A percentile compares a stretch with the other conserved stretches of the same genome.
These are phyloP conservation scores for Thereva nobilitata DNA, from an alignment of 2,888 invertebrate species.

Conservation along the genomic window DNA sequence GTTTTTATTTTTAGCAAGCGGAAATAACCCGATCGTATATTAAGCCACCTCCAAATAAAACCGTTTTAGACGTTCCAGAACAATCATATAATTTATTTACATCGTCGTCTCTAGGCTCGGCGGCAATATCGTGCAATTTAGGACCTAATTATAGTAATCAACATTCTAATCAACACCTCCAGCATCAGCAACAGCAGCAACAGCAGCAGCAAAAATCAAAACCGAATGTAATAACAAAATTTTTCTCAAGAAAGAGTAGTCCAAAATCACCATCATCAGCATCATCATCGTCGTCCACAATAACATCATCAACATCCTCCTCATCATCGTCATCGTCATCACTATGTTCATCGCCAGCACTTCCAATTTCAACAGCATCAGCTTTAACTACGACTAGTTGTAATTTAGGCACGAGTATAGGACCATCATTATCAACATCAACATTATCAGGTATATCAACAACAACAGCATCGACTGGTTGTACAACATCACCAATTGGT, in stretches of 20 bases:
- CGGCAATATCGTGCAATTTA: conserved; percentile 45
- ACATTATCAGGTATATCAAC: conserved; percentile 44
- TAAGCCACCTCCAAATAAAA: conserved; percentile 69
- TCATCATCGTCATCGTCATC: conserved; percentile 49
- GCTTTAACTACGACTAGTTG: conserved; percentile 55
- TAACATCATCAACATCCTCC: conserved; percentile 50
- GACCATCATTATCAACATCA: conserved; percentile 42
- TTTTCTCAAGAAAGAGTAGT: conserved; percentile 58
- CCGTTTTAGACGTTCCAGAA: conserved; percentile 69
- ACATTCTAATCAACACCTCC: conserved; percentile 43
- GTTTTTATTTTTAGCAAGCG: conserved; percentile 62
- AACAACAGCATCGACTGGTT: conserved; percentile 24
- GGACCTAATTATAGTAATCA: conserved; percentile 43
- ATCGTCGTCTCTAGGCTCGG: conserved; percentile 40
- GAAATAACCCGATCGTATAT: conserved; percentile 70
- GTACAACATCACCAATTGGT: conserved; percentile 37
- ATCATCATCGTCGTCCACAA: conserved; percentile 47
- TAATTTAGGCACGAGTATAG: conserved; percentile 47
- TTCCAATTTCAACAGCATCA: conserved; percentile 54
- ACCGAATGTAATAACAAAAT: conserved; percentile 57
- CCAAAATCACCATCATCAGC: conserved; percentile 53
- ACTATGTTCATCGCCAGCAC: conserved; percentile 43
- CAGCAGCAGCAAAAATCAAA: conserved; percentile 52
- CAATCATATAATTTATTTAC: conserved; percentile 50
- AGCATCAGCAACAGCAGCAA: conserved; percentile 42